phyloP scores from a whole-genome alignment of 2,888 invertebrate genomes.

The Epinotia demarniana region DNA sequence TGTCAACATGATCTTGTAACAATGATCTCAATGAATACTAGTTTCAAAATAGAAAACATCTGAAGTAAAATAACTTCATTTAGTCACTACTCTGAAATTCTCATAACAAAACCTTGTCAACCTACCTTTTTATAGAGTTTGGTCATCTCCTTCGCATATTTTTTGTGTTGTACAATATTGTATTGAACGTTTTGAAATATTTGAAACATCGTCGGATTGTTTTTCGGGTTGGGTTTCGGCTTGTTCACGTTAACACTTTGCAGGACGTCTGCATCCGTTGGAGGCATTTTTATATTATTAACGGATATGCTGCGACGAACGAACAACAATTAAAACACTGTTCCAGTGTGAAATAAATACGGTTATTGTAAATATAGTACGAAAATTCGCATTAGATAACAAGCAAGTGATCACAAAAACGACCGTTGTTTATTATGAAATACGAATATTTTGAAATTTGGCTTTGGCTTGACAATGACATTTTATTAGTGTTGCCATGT shows the following conservation, averaged over 20 bases:
- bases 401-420: not conserved
- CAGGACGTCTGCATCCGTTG: constrained; percentile 61
- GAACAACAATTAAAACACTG: not conserved
- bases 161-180: constrained; percentile 87
- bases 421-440: constrained; percentile 39
- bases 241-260: constrained; percentile 51
- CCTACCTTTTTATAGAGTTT: constrained; percentile 86
- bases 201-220: constrained; percentile 76
- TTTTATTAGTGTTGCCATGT: not conserved
- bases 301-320: not conserved
- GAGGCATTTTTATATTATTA: constrained; percentile 59
- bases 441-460: constrained; percentile 29
- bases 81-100: not conserved
- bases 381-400: not conserved
- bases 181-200: constrained; percentile 87
- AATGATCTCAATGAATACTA: too few relatives aligned
- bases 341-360: not conserved
- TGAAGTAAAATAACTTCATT: not conserved
- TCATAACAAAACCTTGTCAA: constrained; percentile 16
- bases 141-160: constrained; percentile 85
- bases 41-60: too few relatives aligned
- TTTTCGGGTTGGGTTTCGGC: constrained; percentile 73
- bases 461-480: constrained; percentile 9
- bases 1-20: too few relatives aligned
- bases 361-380: not conserved